Base-by-base conservation (phyloP, 92 coral and sea anemone genomes). In the Phenganax stokvisi region DNA sequence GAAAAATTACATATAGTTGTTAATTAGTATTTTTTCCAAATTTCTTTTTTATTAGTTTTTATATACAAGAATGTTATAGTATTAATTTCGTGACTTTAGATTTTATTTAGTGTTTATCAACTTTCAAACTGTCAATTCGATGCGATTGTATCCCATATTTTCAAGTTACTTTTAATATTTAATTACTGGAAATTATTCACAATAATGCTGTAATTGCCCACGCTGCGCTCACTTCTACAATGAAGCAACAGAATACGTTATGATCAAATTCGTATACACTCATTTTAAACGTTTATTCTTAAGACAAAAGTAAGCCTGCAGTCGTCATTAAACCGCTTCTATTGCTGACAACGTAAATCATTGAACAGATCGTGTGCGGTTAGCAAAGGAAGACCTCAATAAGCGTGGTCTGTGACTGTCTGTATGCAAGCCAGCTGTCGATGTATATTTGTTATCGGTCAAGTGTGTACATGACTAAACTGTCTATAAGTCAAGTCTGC, bases 171-270 rank as follows among this genome's bases (percentile, higher is more conserved):
- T 54, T 79, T 79, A 79, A 79, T 63, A 79, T 63, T 79, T 79
- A 79, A 79, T 79, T 10, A 79, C 83, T 47, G 72, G 72, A 63
- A 79, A 79, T 79, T 79, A 79, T 79, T 63, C 83, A 79, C 51
- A 62, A 47, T 51, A 51, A 52, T 54, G n/a, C 62, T 37, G 71
- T 25, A 15, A 52, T 52, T 59, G 72, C 83, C 73, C 72, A n/a
- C 73, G 74, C 62, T 60, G 60, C 57, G 37, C 71, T 31, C 27
- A 47, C 53, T 12, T 13, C 15, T 51, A 44, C n/a, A 63, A 79
- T 79, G 65, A 79, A 63, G 83, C 29, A 62, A 78, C 47, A 20
- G 82, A 78, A 79, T 10, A 29, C 10, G 67, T 17, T 64, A 59
- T 55, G 15, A 47, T 30, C 52, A 29, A 30, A 60, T 10, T 59